Evolutionary conservation across 2,797 vertebrate genomes (phyloP).

Genomic region (Intellagama lesueurii): DNA sequence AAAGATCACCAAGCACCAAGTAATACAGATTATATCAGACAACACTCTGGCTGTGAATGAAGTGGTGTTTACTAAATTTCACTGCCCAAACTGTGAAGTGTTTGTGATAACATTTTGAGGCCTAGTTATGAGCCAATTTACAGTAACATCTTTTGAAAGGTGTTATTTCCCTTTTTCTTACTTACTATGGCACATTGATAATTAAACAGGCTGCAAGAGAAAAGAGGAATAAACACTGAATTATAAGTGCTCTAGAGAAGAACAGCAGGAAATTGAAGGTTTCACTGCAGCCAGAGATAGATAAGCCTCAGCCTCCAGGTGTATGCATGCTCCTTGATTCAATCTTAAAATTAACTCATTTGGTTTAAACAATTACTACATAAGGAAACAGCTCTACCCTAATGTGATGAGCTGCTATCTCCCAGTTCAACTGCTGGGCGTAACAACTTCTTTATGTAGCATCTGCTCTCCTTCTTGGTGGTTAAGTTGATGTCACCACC

Average conservation of each 20-base stretch:
- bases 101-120: too few relatives aligned
- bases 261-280: constrained; percentile 40
- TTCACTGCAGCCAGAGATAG: constrained; percentile 33
- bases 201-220: neutral
- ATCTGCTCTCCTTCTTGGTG: constrained; percentile 77
- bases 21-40: neutral
- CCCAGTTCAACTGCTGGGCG: constrained; percentile 63
- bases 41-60: neutral
- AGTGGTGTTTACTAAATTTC: neutral
- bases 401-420: constrained; percentile 64
- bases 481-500: constrained; percentile 76
- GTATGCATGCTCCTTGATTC: constrained; percentile 44
- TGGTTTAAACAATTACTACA: constrained; percentile 1
- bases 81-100: neutral
- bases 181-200: neutral
- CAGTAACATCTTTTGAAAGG: neutral
- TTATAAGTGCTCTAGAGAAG: constrained; percentile 16
- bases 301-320: constrained; percentile 48
- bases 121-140: neutral
- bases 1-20: neutral
- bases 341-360: constrained; percentile 32
- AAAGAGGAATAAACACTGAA: neutral
- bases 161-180: neutral
- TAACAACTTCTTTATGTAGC: constrained; percentile 72
- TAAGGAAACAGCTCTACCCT: constrained; percentile 15